Evolutionary conservation across 2,888 invertebrate species (phyloP).

Genomic region (Sisyra terminalis): DNA sequence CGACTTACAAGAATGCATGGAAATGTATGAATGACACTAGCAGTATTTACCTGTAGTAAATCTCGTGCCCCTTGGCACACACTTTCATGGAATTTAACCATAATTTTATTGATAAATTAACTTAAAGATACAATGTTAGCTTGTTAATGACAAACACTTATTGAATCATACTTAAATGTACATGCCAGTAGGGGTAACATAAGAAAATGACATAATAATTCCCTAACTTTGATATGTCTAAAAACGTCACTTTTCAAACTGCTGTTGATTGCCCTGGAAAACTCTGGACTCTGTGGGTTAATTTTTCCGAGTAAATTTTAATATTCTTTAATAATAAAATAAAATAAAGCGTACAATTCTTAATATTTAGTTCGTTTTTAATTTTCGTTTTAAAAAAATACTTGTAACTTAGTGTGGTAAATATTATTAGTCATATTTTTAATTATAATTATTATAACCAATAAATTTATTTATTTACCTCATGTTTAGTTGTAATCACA

Average conservation of each 20-base stretch:
- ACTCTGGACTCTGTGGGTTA: too few species aligned
- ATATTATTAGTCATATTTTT: neutral
- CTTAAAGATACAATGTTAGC: neutral
- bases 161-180: neutral
- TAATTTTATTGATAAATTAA: neutral
- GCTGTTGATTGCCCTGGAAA: too few species aligned
- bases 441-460: neutral
- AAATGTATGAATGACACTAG: too few species aligned
- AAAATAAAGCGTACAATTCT: neutral
- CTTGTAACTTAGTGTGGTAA: neutral
- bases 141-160: neutral
- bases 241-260: too few species aligned
- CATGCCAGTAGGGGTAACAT: neutral
- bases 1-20: too few species aligned
- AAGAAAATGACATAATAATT: too few species aligned
- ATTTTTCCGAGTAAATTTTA: too few species aligned
- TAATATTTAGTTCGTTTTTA: neutral
- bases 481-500: neutral
- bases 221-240: too few species aligned
- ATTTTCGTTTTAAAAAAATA: neutral
- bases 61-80: neutral
- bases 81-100: conserved; percentile 1
- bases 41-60: conserved; percentile 3
- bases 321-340: too few species aligned
- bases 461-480: neutral